phyloP scores from a whole-genome alignment of 1,140 invertebrate species.

The Leptinotarsa lineolata region DNA sequence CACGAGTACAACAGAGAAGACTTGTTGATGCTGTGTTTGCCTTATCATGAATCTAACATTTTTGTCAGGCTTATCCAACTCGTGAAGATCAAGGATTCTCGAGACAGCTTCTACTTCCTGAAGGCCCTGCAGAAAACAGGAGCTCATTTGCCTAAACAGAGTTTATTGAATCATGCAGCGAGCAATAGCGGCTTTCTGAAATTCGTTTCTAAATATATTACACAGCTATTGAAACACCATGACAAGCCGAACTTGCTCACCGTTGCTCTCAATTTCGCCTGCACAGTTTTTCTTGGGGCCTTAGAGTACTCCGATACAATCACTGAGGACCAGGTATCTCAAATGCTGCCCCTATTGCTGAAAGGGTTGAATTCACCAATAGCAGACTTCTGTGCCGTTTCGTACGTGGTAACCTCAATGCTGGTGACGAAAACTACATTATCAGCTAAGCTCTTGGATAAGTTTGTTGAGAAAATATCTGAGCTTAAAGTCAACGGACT shows the following conservation, averaged over 20 bases:
- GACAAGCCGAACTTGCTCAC: slow-evolving; percentile 65
- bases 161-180: slow-evolving; percentile 73
- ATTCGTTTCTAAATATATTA: slow-evolving; percentile 73
- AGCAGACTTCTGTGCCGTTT: slow-evolving; percentile 71
- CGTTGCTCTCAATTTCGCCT: slow-evolving; percentile 78
- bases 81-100: slow-evolving; percentile 65
- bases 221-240: slow-evolving; percentile 65
- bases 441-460: slow-evolving; percentile 63
- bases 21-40: slow-evolving; percentile 79
- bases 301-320: slow-evolving; percentile 63
- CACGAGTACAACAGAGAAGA: slow-evolving; percentile 85
- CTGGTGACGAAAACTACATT: slow-evolving; percentile 69
- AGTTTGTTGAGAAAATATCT: slow-evolving; percentile 66
- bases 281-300: slow-evolving; percentile 71
- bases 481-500: slow-evolving; percentile 60
- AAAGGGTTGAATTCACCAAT: slow-evolving; percentile 70
- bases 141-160: slow-evolving; percentile 68
- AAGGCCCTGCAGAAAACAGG: slow-evolving; percentile 73
- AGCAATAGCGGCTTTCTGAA: slow-evolving; percentile 72
- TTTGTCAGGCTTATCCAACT: slow-evolving; percentile 85
- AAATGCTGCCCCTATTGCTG: slow-evolving; percentile 71
- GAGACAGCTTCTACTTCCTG: slow-evolving; percentile 80
- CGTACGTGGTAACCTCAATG: slow-evolving; percentile 75
- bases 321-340: slow-evolving; percentile 70
- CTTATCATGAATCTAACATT: slow-evolving; percentile 88